Evolutionary conservation across 2,797 vertebrate species (phyloP), one percentile per base, ranked within the genome.

Genomic region (Lates japonicus): DNA sequence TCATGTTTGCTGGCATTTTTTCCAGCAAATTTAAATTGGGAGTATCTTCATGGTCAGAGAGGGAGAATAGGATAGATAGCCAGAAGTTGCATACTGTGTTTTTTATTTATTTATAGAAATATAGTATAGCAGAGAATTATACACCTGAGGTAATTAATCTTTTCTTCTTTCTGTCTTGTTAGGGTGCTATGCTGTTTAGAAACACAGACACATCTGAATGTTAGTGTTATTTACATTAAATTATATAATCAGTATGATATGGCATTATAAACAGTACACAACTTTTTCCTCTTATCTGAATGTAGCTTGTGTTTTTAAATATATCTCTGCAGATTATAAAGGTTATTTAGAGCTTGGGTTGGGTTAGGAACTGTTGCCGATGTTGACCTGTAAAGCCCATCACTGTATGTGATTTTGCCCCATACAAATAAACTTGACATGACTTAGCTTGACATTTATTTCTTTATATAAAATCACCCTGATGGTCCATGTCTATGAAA

Each of bases 401-500:
- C 17, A 46, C 7, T 39, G n/a, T 16, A 7, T 48, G 33, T 37
- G 20, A 60, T 35, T 1, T 12, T 66, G 39, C 35, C 4, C 13
- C 8, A 16, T 25, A 54, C 54, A 65, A 52, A 68, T 52, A 25
- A 54, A 63, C 39, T 31, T 64, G 16, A 31, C 22, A 17, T 39
- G 57, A 67, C 7, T 42, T 58, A 17, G 54, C 7, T 29, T 65
- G 49, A 63, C 62, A 37, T 72, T 44, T 59, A 17, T 52, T 65
- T 33, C 48, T 37, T 11, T 6, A 29, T 62, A 54, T 58, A 59
- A 44, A 66, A 62, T 60, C 49, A 70, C 60, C 6, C 42, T 9
- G n/a, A 51, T 54, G 46, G 17, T 58, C 42, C 42, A 54, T 46
- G 22, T 59, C 33, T 64, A 41, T 70, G 29, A 63, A 78, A 80